A percentile compares a stretch with the other conserved stretches of the same genome.
phyloP scores from a whole-genome alignment of 2,888 invertebrate species.

The Nomada ferruginata region DNA sequence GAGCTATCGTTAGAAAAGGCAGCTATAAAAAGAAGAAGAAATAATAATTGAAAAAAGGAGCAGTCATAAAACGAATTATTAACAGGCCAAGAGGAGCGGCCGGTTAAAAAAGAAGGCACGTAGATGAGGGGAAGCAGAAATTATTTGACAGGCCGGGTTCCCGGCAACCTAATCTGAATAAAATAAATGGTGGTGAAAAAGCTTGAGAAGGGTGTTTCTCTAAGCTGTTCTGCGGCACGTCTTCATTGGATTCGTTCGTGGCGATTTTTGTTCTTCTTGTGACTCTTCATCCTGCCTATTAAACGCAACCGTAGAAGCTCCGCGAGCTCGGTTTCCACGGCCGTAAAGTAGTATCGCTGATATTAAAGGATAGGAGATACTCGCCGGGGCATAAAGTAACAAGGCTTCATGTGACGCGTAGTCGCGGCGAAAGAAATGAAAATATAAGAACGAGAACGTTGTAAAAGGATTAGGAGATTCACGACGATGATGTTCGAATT shows the following conservation, averaged over 20 bases:
- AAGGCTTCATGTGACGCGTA: background rate
- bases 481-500: background rate
- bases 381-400: background rate
- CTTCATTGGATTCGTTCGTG: conserved; percentile 60
- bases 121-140: conserved; percentile 33
- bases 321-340: background rate
- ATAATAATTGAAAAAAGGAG: background rate
- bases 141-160: conserved; percentile 55
- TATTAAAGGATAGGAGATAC: conserved; percentile 19
- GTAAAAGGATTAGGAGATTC: background rate
- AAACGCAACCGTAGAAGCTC: conserved; percentile 30
- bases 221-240: conserved; percentile 47
- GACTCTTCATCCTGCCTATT: conserved; percentile 35
- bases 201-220: conserved; percentile 18
- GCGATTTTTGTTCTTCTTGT: conserved; percentile 43
- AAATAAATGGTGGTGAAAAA: conserved; percentile 44
- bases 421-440: background rate
- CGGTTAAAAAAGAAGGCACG: conserved; percentile 2
- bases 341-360: background rate
- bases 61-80: conserved; percentile 42
- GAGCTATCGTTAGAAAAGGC: too few species aligned
- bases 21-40: background rate
- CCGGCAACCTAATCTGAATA: conserved; percentile 47
- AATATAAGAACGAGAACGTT: background rate
- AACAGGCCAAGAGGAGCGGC: background rate